Evolutionary conservation across 2,888 invertebrate species (phyloP).

Genomic region (Eupithecia exiguata): DNA sequence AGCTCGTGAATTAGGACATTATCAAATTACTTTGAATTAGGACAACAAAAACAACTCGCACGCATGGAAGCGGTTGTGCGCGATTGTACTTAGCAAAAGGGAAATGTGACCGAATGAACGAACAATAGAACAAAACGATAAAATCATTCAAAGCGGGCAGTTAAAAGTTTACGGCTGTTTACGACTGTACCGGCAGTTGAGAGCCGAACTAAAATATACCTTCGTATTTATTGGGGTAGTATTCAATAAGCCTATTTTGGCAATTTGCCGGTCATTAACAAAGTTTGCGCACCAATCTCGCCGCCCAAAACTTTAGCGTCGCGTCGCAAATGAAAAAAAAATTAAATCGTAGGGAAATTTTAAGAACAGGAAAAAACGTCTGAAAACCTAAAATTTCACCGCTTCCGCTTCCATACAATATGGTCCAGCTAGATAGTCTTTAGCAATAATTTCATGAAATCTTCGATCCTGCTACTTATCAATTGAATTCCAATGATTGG

Average conservation of each 20-base stretch:
- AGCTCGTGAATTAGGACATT: neutral
- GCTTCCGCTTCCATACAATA: no score
- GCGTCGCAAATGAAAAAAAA: neutral
- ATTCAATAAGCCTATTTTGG: constrained; percentile 37
- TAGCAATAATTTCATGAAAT: neutral
- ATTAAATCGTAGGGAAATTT: neutral
- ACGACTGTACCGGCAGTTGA: constrained; percentile 12
- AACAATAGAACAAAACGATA: constrained; percentile 24
- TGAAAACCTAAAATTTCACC: no score
- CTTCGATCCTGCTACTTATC: neutral
- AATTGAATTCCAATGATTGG: neutral
- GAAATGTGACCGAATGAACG: constrained; percentile 26
- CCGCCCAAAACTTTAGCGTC: constrained; percentile 14
- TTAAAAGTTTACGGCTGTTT: constrained; percentile 28
- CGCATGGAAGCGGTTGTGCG: constrained; percentile 21
- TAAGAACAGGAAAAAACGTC: neutral
- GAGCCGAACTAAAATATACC: constrained; percentile 26
- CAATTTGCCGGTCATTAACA: constrained; percentile 38
- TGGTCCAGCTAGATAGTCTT: neutral
- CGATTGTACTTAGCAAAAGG: constrained; percentile 26
- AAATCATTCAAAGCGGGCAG: constrained; percentile 30
- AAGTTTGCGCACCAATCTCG: constrained; percentile 28
- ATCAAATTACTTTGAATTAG: neutral
- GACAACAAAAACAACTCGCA: constrained; percentile 9
- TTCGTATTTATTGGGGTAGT: constrained; percentile 23